Base-by-base conservation (phyloP, 2,888 invertebrate genomes). In the Rhingia rostrata region DNA sequence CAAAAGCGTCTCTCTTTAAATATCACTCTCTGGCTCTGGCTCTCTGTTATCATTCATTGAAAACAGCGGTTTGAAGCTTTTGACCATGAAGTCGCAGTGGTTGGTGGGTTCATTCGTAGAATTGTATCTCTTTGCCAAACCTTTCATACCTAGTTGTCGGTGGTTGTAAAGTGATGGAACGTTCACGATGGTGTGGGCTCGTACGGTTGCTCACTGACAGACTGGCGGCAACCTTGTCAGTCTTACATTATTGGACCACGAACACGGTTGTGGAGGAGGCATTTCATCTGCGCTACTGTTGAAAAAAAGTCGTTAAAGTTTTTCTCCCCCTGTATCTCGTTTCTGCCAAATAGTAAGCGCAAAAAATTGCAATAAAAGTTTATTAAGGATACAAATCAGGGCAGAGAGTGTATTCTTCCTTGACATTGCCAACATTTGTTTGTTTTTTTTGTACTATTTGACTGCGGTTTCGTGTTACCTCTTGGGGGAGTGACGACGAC, bases 11-110 rank as follows among this genome's bases (percentile, higher is more conserved):
- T 41, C 12, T 67, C 39, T 58, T 67, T 61, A 66, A 47, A 49
- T 22, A 22, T 22, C 22, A 22, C 22, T 39, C 56, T 49, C 14
- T 39, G 72, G 30, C 37, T 47, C 6, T 5, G 49, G 56, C 77
- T 75, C 81, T 81, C 73, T 83, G 83, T 83, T 83, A 83, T 83
- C 83, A 82, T 69, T 58, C 51, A 73, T 79, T 83, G 22, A 73
- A 83, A 78, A 73, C 60, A 73, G 56, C 54, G 45, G 51, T 32
- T 66, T 9, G n/a, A 45, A 83, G 79, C 79, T 83, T 79, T 79
- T 83, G 83, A 73, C 83, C 83, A 51, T 83, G 83, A 83, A 82
- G 79, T 69, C 37, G 49, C 54, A 45, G 39, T 43, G 39, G 41
- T 58, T 74, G 39, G 39, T 43, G 39, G 12, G 41, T 58, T 74